Evolutionary conservation across 1,140 invertebrate genomes (phyloP).

Genomic region (Drosophila lini): DNA sequence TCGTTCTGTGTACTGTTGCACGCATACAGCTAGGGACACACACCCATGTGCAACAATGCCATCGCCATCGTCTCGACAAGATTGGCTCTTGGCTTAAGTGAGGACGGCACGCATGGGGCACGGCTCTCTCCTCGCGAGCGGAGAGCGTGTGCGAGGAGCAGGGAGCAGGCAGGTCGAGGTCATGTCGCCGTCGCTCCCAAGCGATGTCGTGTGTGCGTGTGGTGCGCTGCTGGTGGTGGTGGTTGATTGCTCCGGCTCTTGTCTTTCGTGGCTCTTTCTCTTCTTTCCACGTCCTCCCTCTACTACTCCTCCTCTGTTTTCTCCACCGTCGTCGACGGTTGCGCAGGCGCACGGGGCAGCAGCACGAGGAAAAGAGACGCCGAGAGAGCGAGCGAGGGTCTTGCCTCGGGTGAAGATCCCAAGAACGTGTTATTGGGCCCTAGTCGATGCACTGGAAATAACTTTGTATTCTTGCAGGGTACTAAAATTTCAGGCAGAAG

Average conservation of each 20-base stretch:
- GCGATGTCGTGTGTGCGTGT: constrained; percentile 61
- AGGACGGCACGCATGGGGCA: constrained; percentile 79
- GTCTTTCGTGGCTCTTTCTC: constrained; percentile 42
- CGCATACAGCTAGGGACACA: constrained; percentile 25
- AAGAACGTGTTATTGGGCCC: constrained; percentile 46
- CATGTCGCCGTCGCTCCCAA: constrained; percentile 54
- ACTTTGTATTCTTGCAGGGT: neutral
- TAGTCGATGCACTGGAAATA: constrained; percentile 37
- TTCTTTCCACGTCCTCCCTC: constrained; percentile 1
- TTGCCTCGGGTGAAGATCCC: constrained; percentile 9
- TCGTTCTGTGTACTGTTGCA: constrained; percentile 4
- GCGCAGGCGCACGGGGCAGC: constrained; percentile 66
- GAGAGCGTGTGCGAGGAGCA: constrained; percentile 54
- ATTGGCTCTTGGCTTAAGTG: constrained; percentile 64
- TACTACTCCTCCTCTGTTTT: constrained; percentile 16
- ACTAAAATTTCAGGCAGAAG: neutral
- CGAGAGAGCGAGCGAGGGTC: constrained; percentile 34
- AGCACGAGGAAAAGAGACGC: constrained; percentile 56
- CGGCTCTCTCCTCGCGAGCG: constrained; percentile 36
- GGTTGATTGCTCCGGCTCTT: constrained; percentile 49
- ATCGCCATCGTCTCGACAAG: constrained; percentile 30
- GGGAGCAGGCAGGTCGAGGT: constrained; percentile 69
- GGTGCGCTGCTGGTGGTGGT: constrained; percentile 52
- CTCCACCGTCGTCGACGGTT: constrained; percentile 29
- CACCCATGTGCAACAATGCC: constrained; percentile 59